A percentile compares a stretch with the other conserved stretches of the same genome.
Evolutionary conservation across 1,140 invertebrate species (phyloP).

Genomic region (Drosophila punjabiensis): DNA sequence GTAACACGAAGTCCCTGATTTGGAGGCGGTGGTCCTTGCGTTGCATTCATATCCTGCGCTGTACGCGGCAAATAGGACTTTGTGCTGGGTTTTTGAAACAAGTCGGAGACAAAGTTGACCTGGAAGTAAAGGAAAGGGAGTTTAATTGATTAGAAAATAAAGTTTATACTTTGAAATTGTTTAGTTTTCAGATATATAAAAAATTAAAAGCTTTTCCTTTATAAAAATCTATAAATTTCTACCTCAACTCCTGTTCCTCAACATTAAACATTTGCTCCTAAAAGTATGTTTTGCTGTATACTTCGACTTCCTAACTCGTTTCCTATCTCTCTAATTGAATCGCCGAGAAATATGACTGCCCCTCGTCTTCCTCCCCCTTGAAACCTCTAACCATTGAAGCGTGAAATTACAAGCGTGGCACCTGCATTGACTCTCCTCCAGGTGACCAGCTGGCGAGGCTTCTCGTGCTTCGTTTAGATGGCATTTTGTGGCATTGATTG

Average conservation of each 20-base stretch:
- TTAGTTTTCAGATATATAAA: background rate
- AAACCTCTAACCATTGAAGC: conserved; percentile 20
- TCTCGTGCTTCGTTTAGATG: conserved; percentile 23
- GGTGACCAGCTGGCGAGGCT: conserved; percentile 17
- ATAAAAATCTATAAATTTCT: background rate
- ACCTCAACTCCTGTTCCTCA: background rate
- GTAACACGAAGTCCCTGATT: conserved; percentile 50
- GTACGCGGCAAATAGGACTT: conserved; percentile 69
- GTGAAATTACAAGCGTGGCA: conserved; percentile 47
- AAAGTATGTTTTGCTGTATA: conserved; percentile 52
- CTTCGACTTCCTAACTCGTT: background rate
- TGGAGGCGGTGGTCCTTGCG: background rate
- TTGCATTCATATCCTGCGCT: conserved; percentile 62
- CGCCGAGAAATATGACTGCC: conserved; percentile 19
- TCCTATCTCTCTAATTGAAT: conserved; percentile 47
- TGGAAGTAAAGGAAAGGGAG: conserved; percentile 44
- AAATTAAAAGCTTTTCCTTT: background rate
- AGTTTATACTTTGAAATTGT: background rate
- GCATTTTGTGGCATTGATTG: conserved; percentile 37
- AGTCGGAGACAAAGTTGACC: conserved; percentile 80
- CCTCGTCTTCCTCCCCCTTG: background rate
- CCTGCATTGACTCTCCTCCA: conserved; percentile 30
- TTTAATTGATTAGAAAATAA: too few relatives aligned
- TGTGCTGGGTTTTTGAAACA: conserved; percentile 54
- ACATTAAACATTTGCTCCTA: conserved; percentile 35